Conservation (phyloP, 2,797 vertebrate genomes). For the Rhadinocentrus ornatus region DNA sequence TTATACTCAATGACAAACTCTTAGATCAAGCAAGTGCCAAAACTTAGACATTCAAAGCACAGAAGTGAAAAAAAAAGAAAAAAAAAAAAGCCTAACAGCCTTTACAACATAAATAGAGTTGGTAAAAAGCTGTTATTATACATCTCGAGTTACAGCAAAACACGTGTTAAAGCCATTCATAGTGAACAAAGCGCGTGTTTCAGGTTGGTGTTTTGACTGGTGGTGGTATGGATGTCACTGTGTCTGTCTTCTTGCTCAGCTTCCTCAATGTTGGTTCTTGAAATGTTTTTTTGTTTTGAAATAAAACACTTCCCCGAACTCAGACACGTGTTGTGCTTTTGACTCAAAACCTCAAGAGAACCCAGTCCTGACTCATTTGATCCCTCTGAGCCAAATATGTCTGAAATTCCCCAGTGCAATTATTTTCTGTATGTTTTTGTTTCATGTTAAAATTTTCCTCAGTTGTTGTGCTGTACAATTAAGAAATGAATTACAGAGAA, state of each 20-base stretch:
- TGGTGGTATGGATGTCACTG: conserved; percentile 31
- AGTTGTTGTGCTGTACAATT: background rate
- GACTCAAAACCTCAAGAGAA: conserved; percentile 27
- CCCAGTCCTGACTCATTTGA: background rate
- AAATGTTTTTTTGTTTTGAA: conserved; percentile 42
- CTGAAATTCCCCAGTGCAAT: background rate
- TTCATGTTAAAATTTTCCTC: background rate
- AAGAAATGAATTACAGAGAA: background rate
- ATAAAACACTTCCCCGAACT: conserved; percentile 42
- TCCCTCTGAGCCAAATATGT: background rate
- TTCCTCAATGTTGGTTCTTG: conserved; percentile 15
- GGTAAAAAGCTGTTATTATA: conserved; percentile 62
- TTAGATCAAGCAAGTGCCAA: conserved; percentile 47
- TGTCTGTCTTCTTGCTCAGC: conserved; percentile 23
- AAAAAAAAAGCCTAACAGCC: conserved; percentile 62
- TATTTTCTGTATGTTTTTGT: background rate
- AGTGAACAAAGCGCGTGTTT: conserved; percentile 58
- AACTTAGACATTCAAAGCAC: conserved; percentile 51
- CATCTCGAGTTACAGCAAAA: conserved; percentile 49
- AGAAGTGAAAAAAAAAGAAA: conserved; percentile 36
- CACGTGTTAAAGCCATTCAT: conserved; percentile 62
- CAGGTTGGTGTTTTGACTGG: conserved; percentile 56
- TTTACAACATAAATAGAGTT: conserved; percentile 58
- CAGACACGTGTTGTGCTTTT: conserved; percentile 7
- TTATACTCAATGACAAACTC: conserved; percentile 68